Percentiles rank a stretch among this genome's conserved stretches.
These are phyloP conservation scores for Drosophila nebulosa DNA, from an alignment of 1,140 invertebrate genomes.

Conservation along the genomic window DNA sequence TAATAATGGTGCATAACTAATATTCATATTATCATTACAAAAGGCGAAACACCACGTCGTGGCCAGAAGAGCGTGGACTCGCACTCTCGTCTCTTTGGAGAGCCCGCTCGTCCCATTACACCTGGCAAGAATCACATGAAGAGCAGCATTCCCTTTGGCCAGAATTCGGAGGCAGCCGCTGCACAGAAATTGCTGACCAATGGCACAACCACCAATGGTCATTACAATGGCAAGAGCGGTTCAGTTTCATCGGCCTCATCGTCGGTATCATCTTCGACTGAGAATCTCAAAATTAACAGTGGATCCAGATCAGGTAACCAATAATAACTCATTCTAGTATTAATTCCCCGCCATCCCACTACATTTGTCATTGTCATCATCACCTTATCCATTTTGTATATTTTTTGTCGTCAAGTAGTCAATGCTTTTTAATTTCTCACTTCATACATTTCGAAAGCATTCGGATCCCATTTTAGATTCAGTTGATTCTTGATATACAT, in stretches of 20 bases:
- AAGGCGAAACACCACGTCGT: slow-evolving; percentile 76
- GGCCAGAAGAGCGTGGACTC: slow-evolving; percentile 74
- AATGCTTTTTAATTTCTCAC: slow-evolving; percentile 4
- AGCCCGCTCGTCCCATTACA: slow-evolving; percentile 68
- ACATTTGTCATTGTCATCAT: too few relatives aligned
- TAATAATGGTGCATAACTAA: not conserved
- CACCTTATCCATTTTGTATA: not conserved
- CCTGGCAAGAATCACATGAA: slow-evolving; percentile 80
- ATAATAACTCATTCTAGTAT: not conserved
- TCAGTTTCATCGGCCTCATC: slow-evolving; percentile 76
- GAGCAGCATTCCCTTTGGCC: slow-evolving; percentile 80
- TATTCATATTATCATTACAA: not conserved
- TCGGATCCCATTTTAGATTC: not conserved
- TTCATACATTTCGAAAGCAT: not conserved
- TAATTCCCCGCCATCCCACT: not conserved
- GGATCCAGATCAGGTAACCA: slow-evolving; percentile 60
- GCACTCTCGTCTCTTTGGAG: slow-evolving; percentile 78
- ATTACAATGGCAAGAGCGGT: slow-evolving; percentile 76
- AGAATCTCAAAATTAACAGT: slow-evolving; percentile 77
- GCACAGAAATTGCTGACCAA: slow-evolving; percentile 62
- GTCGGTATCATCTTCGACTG: slow-evolving; percentile 77
- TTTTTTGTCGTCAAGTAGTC: slow-evolving; percentile 27
- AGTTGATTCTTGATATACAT: not conserved
- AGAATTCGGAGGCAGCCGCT: slow-evolving; percentile 58
- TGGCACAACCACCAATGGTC: slow-evolving; percentile 48